Conservation (phyloP, 2,797 vertebrate genomes). For the Coreius guichenoti region DNA sequence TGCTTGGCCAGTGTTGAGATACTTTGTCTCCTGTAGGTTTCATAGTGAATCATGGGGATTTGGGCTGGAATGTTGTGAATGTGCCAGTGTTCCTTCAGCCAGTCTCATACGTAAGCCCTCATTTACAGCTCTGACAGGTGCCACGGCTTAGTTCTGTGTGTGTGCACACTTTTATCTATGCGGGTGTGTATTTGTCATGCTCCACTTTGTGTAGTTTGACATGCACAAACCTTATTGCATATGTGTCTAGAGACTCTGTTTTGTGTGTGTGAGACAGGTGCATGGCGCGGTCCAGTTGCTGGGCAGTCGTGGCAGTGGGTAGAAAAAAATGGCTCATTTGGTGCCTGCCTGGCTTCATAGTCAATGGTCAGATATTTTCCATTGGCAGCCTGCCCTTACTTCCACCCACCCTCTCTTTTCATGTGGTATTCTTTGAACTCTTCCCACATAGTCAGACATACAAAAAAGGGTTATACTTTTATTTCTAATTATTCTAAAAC, state of each 20-base stretch:
- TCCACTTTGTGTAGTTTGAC: constrained; percentile 1
- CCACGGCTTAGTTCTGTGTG: constrained; percentile 50
- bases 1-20: neutral
- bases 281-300: constrained; percentile 70
- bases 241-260: neutral
- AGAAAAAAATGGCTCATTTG: constrained; percentile 76
- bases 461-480: constrained; percentile 36
- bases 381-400: constrained; percentile 70
- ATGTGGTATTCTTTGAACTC: constrained; percentile 62
- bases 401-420: constrained; percentile 40
- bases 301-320: constrained; percentile 67
- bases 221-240: constrained; percentile 33
- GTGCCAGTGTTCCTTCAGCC: constrained; percentile 30
- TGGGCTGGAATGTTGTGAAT: constrained; percentile 57
- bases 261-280: constrained; percentile 74
- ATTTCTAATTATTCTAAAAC: constrained; percentile 36
- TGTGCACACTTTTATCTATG: constrained; percentile 58
- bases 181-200: constrained; percentile 54
- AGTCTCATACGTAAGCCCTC: constrained; percentile 4
- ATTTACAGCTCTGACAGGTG: constrained; percentile 71
- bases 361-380: constrained; percentile 74
- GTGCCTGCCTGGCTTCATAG: constrained; percentile 65
- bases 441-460: constrained; percentile 34
- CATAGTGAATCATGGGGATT: constrained; percentile 49
- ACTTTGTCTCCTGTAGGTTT: constrained; percentile 31